Conservation (phyloP, 2,113 vertebrate species). For the Loxodonta africana region DNA sequence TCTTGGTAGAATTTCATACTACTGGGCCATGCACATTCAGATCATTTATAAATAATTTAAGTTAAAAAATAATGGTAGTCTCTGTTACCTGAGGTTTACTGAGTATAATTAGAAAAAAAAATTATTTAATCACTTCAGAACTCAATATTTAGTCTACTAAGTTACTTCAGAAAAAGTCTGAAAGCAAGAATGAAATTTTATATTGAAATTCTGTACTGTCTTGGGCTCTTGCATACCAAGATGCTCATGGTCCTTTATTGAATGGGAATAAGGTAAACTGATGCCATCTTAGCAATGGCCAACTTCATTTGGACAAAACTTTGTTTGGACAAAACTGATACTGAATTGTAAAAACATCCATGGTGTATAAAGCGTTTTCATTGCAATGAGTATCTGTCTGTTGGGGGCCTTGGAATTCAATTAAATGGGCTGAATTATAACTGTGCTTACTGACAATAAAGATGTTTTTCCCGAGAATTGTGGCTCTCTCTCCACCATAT, state of each 20-base stretch:
- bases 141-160: neutral
- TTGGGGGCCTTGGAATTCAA: slow-evolving; percentile 43
- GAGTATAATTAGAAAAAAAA: neutral
- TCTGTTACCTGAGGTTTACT: neutral
- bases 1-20: neutral
- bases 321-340: neutral
- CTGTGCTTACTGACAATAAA: neutral
- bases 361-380: slow-evolving; percentile 55
- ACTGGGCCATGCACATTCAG: neutral
- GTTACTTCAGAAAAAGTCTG: slow-evolving; percentile 31
- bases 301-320: neutral
- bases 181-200: neutral
- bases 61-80: neutral
- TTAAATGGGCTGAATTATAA: slow-evolving; percentile 62
- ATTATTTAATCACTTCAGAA: neutral
- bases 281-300: neutral
- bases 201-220: neutral
- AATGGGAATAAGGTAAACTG: neutral
- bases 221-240: neutral
- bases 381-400: neutral
- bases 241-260: neutral
- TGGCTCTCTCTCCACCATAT: neutral
- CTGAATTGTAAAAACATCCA: slow-evolving; percentile 51
- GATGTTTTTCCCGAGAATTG: neutral
- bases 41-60: neutral